Conservation (phyloP, 2,888 invertebrate species). For the Hanleya hanleyi region DNA sequence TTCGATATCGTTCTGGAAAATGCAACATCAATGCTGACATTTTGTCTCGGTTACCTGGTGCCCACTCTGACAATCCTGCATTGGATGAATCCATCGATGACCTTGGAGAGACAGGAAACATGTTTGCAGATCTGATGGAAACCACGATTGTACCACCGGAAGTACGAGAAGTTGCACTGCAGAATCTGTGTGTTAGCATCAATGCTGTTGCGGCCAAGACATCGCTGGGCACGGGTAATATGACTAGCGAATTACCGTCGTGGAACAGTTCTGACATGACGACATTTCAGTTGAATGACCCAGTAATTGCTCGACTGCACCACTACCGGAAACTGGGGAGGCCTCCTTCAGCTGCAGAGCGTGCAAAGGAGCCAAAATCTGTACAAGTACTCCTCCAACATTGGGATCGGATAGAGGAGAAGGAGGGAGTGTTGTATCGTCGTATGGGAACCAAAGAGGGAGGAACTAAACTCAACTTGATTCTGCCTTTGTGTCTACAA, state of each 20-base stretch:
- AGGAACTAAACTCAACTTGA: too few species aligned
- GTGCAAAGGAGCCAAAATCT: background rate
- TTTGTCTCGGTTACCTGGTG: conserved; percentile 24
- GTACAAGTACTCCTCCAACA: conserved; percentile 2
- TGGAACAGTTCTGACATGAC: background rate
- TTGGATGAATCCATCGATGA: too few species aligned
- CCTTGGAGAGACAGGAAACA: too few species aligned
- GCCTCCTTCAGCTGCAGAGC: too few species aligned
- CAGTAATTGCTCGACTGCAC: too few species aligned
- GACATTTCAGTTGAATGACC: too few species aligned
- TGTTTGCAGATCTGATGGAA: too few species aligned
- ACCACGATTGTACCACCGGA: too few species aligned
- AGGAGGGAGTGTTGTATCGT: conserved; percentile 7
- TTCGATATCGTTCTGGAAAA: conserved; percentile 21
- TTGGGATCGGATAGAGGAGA: background rate
- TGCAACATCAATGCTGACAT: conserved; percentile 27
- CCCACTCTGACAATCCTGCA: too few species aligned
- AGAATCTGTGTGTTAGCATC: background rate
- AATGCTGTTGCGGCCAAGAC: background rate
- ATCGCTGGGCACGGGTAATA: background rate
- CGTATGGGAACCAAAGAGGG: too few species aligned
- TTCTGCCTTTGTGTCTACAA: background rate
- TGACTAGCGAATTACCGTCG: background rate
- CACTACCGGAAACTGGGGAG: too few species aligned
- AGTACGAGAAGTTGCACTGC: too few species aligned